phyloP scores from a whole-genome alignment of 2,888 invertebrate genomes.

The Rhimphoctona megacephalus region DNA sequence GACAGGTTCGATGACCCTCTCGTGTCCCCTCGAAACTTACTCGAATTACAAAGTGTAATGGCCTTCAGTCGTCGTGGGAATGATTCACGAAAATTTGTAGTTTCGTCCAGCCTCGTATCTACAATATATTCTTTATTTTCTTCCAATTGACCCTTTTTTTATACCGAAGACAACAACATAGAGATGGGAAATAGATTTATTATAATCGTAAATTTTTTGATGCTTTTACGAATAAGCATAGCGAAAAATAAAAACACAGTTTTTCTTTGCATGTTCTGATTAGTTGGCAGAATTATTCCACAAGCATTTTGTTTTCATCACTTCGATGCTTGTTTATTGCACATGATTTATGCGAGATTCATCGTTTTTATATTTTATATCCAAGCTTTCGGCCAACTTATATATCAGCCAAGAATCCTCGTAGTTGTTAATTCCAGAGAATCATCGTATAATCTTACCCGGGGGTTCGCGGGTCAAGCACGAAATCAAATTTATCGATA shows the following conservation, averaged over 20 bases:
- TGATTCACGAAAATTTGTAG: not conserved
- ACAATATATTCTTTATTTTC: not conserved
- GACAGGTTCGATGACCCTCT: not conserved
- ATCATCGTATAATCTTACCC: slow-evolving; percentile 42
- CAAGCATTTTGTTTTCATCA: not conserved
- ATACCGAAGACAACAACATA: not conserved
- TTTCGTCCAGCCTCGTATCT: not conserved
- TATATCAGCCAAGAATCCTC: not conserved
- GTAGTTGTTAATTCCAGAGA: slow-evolving; percentile 34
- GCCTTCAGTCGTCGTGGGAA: not conserved
- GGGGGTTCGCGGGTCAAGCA: slow-evolving; percentile 50
- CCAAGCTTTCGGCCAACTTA: not conserved
- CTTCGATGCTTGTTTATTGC: not conserved
- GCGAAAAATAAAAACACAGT: not conserved
- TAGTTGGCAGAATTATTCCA: not conserved
- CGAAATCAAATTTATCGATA: slow-evolving; percentile 50
- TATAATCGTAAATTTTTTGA: not conserved
- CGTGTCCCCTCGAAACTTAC: not conserved
- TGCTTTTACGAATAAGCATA: not conserved
- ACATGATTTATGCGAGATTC: not conserved
- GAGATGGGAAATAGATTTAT: not conserved
- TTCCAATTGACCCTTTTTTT: not conserved
- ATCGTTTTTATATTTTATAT: not conserved
- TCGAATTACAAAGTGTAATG: not conserved
- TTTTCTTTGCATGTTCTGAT: not conserved